Conservation (phyloP, 2,797 vertebrate species). For the Smutsia gigantea region DNA sequence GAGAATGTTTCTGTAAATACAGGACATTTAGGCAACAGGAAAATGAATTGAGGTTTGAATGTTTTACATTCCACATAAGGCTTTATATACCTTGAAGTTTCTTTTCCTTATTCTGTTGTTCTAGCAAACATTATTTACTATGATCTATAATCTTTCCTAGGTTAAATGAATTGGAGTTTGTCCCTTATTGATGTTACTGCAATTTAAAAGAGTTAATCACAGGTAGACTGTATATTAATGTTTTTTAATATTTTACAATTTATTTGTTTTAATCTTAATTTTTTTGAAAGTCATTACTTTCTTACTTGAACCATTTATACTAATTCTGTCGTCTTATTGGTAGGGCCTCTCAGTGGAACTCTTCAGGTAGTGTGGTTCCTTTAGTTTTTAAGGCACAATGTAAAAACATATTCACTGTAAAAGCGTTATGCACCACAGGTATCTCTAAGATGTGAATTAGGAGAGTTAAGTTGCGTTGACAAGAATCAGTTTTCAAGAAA, state of each 20-base stretch:
- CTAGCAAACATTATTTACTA: constrained; percentile 68
- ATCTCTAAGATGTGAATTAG: neutral
- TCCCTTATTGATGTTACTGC: constrained; percentile 1
- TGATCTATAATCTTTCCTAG: constrained; percentile 57
- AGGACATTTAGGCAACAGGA: constrained; percentile 75
- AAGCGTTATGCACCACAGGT: neutral
- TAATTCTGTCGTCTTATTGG: neutral
- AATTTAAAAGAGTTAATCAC: constrained; percentile 50
- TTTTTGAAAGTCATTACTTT: constrained; percentile 26
- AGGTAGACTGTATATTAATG: neutral
- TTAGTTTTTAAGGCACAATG: neutral
- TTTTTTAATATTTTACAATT: constrained; percentile 52
- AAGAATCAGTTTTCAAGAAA: constrained; percentile 41
- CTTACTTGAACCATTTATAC: neutral
- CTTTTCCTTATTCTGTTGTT: constrained; percentile 66
- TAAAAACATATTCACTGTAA: neutral
- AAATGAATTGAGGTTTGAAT: constrained; percentile 77
- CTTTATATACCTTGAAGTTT: constrained; percentile 78
- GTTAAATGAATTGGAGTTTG: constrained; percentile 67
- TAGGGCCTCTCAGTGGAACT: neutral
- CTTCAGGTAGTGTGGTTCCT: neutral
- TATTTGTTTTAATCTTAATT: constrained; percentile 72
- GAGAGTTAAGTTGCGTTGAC: neutral
- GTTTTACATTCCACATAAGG: constrained; percentile 66
- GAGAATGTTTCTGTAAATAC: constrained; percentile 81